Percentiles rank a stretch among this genome's conserved stretches.
Evolutionary conservation across 2,888 invertebrate species (phyloP).

Genomic region (Gymnosoma rotundatum): DNA sequence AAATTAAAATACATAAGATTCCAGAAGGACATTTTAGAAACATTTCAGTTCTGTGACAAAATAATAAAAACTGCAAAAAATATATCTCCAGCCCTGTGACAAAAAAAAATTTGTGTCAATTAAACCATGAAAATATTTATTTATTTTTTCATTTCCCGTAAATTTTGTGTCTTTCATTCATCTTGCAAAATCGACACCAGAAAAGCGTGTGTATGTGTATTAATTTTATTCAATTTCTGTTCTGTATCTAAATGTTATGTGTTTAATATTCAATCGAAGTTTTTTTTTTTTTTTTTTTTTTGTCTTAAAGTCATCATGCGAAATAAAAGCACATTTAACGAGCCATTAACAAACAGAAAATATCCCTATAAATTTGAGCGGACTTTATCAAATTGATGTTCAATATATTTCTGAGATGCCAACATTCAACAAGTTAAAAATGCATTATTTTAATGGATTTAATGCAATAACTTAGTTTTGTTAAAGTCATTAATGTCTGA

Average conservation of each 20-base stretch:
- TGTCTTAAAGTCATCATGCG: not conserved
- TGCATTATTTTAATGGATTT: slow-evolving; percentile 74
- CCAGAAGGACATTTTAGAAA: no score
- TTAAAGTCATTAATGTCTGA: slow-evolving; percentile 60
- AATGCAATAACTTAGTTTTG: slow-evolving; percentile 73
- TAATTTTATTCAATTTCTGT: not conserved
- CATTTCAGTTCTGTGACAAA: no score
- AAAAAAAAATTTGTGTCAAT: no score
- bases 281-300: not conserved
- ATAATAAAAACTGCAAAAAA: no score
- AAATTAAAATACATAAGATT: no score
- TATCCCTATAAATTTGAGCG: slow-evolving; percentile 19
- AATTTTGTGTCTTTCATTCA: not conserved
- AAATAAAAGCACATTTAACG: slow-evolving; percentile 57
- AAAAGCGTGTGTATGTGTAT: not conserved
- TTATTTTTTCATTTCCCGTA: not conserved
- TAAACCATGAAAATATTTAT: not conserved
- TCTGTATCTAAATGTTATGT: slow-evolving; percentile 28
- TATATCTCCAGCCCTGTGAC: no score
- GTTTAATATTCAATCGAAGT: slow-evolving; percentile 39
- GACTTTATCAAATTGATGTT: slow-evolving; percentile 62
- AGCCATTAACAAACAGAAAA: slow-evolving; percentile 51
- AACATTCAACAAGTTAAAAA: slow-evolving; percentile 71
- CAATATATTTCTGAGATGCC: slow-evolving; percentile 41
- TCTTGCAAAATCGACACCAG: not conserved